A percentile compares a stretch with the other conserved stretches of the same genome.
phyloP scores from a whole-genome alignment of 2,888 invertebrate species.

The Spodoptera exigua region DNA sequence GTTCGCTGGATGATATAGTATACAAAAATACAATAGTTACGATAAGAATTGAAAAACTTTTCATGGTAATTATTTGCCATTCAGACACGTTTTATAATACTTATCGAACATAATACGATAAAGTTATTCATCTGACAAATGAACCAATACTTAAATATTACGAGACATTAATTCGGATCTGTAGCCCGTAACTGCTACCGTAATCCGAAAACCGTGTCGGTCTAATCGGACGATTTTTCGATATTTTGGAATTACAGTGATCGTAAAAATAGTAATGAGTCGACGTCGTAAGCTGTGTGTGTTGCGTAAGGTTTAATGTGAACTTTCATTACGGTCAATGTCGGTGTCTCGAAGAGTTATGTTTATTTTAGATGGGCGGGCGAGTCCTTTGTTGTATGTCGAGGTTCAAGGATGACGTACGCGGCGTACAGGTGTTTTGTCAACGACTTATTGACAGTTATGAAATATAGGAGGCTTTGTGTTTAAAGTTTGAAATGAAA shows the following conservation, averaged over 20 bases:
- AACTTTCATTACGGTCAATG: conserved; percentile 83
- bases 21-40: too few species aligned
- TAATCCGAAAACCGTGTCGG: conserved; percentile 51
- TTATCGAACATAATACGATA: too few species aligned
- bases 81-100: too few species aligned
- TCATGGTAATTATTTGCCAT: too few species aligned
- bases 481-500: too few species aligned
- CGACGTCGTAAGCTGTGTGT: conserved; percentile 40
- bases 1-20: too few species aligned
- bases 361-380: conserved; percentile 42
- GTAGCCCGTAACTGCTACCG: conserved; percentile 36
- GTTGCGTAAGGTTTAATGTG: conserved; percentile 76
- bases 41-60: too few species aligned
- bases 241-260: conserved; percentile 68
- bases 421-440: conserved; percentile 9
- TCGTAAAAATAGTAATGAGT: conserved; percentile 70
- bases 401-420: conserved; percentile 35
- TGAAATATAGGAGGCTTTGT: too few species aligned
- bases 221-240: conserved; percentile 67
- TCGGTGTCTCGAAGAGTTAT: conserved; percentile 56
- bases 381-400: conserved; percentile 28
- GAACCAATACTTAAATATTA: conserved; percentile 24
- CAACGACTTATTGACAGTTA: conserved; percentile 14
- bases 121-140: conserved; percentile 9
- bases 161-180: conserved; percentile 47